A percentile compares a stretch with the other conserved stretches of the same genome.
Evolutionary conservation across 2,888 invertebrate genomes (phyloP).

Genomic region (Smittia sp.): DNA sequence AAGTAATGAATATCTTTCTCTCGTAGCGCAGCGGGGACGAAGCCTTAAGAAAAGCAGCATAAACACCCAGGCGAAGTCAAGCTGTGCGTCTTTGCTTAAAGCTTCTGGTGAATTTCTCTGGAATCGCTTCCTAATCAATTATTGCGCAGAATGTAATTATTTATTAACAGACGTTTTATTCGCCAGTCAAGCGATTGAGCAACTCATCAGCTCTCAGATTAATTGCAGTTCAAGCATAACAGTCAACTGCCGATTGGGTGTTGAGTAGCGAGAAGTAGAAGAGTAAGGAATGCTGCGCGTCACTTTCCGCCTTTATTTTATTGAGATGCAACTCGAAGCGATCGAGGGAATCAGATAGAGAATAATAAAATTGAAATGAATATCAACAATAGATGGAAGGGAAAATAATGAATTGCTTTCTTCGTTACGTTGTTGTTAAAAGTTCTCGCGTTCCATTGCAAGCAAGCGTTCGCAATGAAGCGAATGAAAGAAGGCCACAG

Average conservation of each 20-base stretch:
- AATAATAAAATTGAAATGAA: background rate
- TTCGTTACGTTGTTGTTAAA: background rate
- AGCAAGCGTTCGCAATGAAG: background rate
- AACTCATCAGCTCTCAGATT: too few relatives aligned
- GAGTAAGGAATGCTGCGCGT: background rate
- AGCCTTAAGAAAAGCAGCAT: background rate
- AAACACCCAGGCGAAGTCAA: background rate
- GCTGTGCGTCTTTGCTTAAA: background rate
- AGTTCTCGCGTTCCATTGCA: background rate
- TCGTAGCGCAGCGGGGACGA: background rate
- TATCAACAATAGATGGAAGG: background rate
- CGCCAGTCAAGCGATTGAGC: too few relatives aligned
- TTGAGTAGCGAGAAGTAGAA: too few relatives aligned
- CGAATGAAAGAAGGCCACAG: background rate
- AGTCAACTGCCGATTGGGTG: too few relatives aligned
- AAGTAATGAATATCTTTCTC: too few relatives aligned
- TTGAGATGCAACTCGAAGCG: background rate
- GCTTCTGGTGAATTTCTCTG: background rate
- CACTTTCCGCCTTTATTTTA: background rate
- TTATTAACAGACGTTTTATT: too few relatives aligned
- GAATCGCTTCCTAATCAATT: too few relatives aligned
- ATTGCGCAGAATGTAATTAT: too few relatives aligned
- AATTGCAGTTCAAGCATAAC: too few relatives aligned
- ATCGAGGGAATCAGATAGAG: background rate
- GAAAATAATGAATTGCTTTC: constrained; percentile 5